A percentile compares a stretch with the other conserved stretches of the same genome.
Evolutionary conservation across 2,797 vertebrate species (phyloP).

Genomic region (Lutra lutra): DNA sequence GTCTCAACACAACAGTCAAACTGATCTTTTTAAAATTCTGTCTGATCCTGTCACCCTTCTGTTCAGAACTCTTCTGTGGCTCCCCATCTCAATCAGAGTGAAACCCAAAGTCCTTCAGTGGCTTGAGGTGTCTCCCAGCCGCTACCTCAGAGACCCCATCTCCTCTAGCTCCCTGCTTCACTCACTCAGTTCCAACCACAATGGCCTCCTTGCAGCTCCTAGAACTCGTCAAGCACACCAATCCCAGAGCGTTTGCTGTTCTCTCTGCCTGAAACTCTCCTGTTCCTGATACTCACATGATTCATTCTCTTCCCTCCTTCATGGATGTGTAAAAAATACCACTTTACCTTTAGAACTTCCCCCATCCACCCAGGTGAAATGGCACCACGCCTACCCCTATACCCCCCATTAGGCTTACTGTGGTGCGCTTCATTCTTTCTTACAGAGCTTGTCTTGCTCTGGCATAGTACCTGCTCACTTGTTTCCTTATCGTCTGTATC

Average conservation of each 20-base stretch:
- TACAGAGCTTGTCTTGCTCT: background rate
- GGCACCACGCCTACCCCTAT: background rate
- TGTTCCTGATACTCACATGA: background rate
- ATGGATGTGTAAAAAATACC: background rate
- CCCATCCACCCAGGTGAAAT: background rate
- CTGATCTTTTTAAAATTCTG: background rate
- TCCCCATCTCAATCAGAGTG: background rate
- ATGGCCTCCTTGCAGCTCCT: background rate
- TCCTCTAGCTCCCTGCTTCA: accelerated
- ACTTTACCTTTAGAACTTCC: background rate
- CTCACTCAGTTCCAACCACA: background rate
- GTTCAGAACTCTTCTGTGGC: background rate
- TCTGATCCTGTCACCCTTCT: background rate
- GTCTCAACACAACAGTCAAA: background rate
- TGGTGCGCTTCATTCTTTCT: background rate
- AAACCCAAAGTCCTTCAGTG: background rate
- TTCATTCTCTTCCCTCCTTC: background rate
- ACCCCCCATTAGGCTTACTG: background rate
- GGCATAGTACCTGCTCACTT: background rate
- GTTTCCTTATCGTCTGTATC: background rate
- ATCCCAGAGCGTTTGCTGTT: background rate
- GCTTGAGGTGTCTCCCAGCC: background rate
- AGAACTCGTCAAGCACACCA: background rate
- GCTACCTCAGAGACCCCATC: background rate
- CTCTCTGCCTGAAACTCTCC: background rate